Percentiles rank a stretch among this genome's conserved stretches.
Conservation (phyloP, 2,888 invertebrate genomes). For the Eledone cirrhosa region DNA sequence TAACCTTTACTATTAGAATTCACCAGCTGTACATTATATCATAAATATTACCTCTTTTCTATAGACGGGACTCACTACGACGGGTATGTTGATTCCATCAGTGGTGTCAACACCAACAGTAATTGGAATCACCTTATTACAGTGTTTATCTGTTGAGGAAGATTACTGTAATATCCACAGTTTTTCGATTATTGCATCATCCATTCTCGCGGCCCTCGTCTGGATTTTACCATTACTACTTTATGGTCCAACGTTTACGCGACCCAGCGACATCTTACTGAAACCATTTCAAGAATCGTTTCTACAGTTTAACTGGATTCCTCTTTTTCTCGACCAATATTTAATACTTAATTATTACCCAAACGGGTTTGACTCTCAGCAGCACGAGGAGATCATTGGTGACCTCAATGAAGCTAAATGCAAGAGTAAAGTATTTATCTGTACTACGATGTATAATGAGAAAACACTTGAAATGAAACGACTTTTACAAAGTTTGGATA, state of each 20-base stretch:
- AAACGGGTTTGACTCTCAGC: constrained; percentile 35
- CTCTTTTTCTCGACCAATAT: constrained; percentile 41
- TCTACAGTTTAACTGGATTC: constrained; percentile 40
- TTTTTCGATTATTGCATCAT: constrained; percentile 40
- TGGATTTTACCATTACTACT: constrained; percentile 40
- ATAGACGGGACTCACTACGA: constrained; percentile 37
- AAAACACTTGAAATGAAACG: constrained; percentile 40
- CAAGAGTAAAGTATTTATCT: constrained; percentile 39
- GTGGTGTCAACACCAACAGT: constrained; percentile 40
- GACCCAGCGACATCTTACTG: constrained; percentile 33
- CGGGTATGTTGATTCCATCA: constrained; percentile 40
- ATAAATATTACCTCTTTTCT: not conserved
- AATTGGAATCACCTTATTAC: constrained; percentile 33
- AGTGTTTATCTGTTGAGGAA: constrained; percentile 41
- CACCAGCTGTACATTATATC: not conserved
- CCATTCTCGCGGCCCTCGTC: constrained; percentile 36
- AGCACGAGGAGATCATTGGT: not conserved
- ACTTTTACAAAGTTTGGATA: constrained; percentile 37
- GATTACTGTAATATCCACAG: constrained; percentile 39
- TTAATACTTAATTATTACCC: constrained; percentile 39
- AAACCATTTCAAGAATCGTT: constrained; percentile 42
- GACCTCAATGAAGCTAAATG: not conserved
- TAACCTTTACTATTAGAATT: not conserved
- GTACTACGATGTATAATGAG: constrained; percentile 46
- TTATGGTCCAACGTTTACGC: constrained; percentile 31